Evolutionary conservation across 92 coral and sea anemone genomes (phyloP), one percentile per base, ranked within the genome.

Genomic region (Galaxea fascicularis): DNA sequence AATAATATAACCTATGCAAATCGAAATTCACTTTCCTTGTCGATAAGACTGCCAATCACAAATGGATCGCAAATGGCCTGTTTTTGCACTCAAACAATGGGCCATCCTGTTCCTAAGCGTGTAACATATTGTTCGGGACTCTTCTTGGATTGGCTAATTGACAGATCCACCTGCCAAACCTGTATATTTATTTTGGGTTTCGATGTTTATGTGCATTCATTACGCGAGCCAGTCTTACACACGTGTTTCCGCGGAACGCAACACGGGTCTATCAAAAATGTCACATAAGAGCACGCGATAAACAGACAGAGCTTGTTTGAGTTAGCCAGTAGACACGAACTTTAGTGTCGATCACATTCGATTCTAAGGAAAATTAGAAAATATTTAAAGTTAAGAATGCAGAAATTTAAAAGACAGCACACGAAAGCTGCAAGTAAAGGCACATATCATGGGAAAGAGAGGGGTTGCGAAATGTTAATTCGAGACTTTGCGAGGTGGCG

Each of bases 161-260:
- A 22, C 20, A 44, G 12, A 30, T 82, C 70, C 86, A 82, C 86
- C 86, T 82, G 86, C 78, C 45, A 51, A 71, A 82, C 86, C 86
- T 70, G 86, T 41, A 56, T 82, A 54, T 71, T 70, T 82, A 74
- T 7, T 66, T 62, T 35, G 46, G 46, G 4, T 16, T 82, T 57
- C 18, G 74, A 10, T 82, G 86, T 82, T 82, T 82, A 82, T 77
- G 71, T 53, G 68, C 66, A 82, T 82, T 53, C 65, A 79, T 79
- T 79, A 79, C 84, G 47, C 47, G 46, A 30, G 66, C 66, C 49
- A 41, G 26, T 31, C 30, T 11, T 26, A 44, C 47, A 71, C 86
- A 71, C 78, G 86, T 82, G 77, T 82, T 54, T 58, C 86, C 31
- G 21, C 21, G 68, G 27, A 27, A 35, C 41, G 41, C 2, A 6